Evolutionary conservation across 2,113 vertebrate genomes (phyloP).

Genomic region (Xiphorhynchus elegans): DNA sequence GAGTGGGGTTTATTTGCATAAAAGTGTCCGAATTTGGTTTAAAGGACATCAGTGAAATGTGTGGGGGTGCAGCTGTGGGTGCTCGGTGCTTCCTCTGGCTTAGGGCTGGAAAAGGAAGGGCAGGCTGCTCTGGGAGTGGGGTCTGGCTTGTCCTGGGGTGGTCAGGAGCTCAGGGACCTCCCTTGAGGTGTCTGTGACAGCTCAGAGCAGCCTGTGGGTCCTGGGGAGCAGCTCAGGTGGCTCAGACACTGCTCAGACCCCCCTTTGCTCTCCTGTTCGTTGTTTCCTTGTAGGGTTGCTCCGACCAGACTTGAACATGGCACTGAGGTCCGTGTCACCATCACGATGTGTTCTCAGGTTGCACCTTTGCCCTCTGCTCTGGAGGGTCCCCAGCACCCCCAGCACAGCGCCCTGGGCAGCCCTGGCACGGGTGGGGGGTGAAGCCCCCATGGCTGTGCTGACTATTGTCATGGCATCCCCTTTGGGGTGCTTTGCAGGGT

Average conservation of each 20-base stretch:
- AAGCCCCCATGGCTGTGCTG: rapidly evolving
- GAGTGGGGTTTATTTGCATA: not conserved
- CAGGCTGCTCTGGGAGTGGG: not conserved
- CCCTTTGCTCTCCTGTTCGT: not conserved
- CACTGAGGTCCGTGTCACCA: not conserved
- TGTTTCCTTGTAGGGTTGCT: not conserved
- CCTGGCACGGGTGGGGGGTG: rapidly evolving
- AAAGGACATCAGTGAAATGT: not conserved
- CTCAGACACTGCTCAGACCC: not conserved
- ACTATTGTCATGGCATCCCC: too few species aligned
- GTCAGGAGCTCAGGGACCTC: not conserved
- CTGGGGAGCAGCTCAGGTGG: not conserved
- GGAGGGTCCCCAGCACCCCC: not conserved
- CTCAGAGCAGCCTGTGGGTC: not conserved
- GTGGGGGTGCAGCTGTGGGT: not conserved
- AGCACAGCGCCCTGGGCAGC: not conserved
- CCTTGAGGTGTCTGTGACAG: rapidly evolving
- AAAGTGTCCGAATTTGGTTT: not conserved
- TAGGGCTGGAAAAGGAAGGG: not conserved
- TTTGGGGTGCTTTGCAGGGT: not conserved
- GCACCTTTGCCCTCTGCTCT: not conserved
- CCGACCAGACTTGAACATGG: not conserved
- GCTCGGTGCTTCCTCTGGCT: not conserved
- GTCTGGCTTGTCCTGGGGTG: not conserved
- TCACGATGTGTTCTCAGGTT: not conserved